Base-by-base conservation (phyloP, 1,140 invertebrate species). In the Aphidius ervi region DNA sequence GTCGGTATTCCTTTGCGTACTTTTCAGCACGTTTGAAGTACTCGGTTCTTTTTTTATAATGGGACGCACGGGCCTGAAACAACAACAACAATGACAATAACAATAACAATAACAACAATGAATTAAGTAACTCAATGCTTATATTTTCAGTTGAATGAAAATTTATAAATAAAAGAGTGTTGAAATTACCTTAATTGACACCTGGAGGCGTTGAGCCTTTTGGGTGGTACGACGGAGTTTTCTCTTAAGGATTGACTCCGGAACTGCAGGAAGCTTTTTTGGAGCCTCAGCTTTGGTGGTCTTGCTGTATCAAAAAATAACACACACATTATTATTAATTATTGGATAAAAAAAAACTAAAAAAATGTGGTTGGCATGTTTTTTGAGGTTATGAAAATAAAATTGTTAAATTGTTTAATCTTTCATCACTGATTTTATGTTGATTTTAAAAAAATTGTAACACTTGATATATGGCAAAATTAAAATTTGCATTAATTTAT, bases 231-330 rank as follows among this genome's bases (percentile, higher is more conserved):
- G 86, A 67, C 87, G 85, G 81, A 98, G 98, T 68, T 93, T 87
- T 72, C 91, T 91, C 78, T 98, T 99, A 10, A 99, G 83, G 59
- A 98, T 87, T 45, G 94, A 94, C 80, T 99, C 97, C 5, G 97
- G 96, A 55, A 98, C 95, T 63, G 91, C 91, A 9, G 96, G 95
- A 67, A 97, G 82, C 74, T 89, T 89, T 74, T 89, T 90, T 67
- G 65, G 54, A 7, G 55, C 55, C 16, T 63, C 56, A 4, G 46
- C 54, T 23, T 57, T 59, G 23, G 10, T 56, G 56, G 50, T 54
- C 23, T 66, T 62, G 41, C 62, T 62, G 52, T 66, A 49, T 20
- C 65, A 64, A 56, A 63, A 53, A 63, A 10, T 9, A 31, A 46
- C 16, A 58, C 7, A 52, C 16, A 9, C 4, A 31, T 31, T 31